These are phyloP conservation scores for Triplophysa rosa DNA, from an alignment of 2,113 vertebrate genomes.

Conservation along the genomic window DNA sequence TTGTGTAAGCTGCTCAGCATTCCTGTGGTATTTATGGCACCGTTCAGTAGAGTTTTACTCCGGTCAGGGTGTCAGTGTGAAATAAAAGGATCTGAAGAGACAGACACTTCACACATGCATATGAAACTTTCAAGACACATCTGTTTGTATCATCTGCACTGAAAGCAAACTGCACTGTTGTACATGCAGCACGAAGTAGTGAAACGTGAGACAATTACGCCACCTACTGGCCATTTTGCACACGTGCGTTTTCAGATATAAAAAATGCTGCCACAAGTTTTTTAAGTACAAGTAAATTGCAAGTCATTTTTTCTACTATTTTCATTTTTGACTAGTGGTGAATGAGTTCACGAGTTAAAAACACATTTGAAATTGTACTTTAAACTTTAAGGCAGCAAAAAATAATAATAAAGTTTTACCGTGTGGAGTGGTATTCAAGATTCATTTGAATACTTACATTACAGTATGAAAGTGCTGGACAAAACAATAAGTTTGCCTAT, in stretches of 20 bases:
- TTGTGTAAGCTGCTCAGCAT: constrained; percentile 72
- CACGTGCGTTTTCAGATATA: background rate
- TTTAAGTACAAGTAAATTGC: no score
- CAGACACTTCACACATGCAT: constrained; percentile 1
- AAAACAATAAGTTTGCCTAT: no score
- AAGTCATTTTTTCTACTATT: no score
- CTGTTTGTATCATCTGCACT: background rate
- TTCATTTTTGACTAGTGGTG: no score
- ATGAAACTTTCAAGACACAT: background rate
- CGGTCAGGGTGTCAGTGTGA: background rate
- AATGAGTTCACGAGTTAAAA: no score
- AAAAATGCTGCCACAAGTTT: no score
- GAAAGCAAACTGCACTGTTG: background rate
- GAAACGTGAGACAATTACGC: background rate
- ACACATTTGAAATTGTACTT: no score
- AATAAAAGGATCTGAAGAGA: constrained; percentile 3
- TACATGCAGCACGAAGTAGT: background rate
- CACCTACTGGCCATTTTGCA: background rate
- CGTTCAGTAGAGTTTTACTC: constrained; percentile 56
- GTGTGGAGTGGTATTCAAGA: no score
- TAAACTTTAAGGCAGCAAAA: no score
- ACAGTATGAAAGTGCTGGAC: no score
- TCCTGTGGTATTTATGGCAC: constrained; percentile 66
- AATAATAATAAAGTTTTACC: no score
- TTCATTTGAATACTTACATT: no score